Percentiles rank a stretch among this genome's conserved stretches.
Evolutionary conservation across 2,888 invertebrate species (phyloP).

Genomic region (Aspidiotus destructor): DNA sequence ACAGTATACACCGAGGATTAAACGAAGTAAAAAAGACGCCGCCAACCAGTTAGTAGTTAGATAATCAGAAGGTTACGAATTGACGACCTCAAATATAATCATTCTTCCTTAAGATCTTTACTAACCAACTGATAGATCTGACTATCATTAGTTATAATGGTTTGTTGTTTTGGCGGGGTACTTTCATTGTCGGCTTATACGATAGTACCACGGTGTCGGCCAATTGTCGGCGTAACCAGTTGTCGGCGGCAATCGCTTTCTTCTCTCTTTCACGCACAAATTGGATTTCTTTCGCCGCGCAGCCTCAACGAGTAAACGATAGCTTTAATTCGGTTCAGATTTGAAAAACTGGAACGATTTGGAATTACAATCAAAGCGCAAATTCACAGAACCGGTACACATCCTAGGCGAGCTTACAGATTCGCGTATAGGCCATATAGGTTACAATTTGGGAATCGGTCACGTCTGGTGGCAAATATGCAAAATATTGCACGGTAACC

Average conservation of each 20-base stretch:
- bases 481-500: no score
- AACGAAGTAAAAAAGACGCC: constrained; percentile 29
- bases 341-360: constrained; percentile 2
- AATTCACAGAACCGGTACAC: neutral
- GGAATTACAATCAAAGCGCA: neutral
- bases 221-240: constrained; percentile 29
- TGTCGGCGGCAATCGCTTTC: constrained; percentile 30
- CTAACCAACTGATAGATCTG: constrained; percentile 33
- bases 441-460: no score
- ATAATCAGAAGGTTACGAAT: constrained; percentile 32
- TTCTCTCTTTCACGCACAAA: constrained; percentile 32
- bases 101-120: constrained; percentile 33
- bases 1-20: constrained; percentile 14
- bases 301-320: neutral
- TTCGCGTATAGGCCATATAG: no score
- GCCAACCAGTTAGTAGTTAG: constrained; percentile 33
- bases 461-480: no score
- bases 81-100: constrained; percentile 33
- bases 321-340: constrained; percentile 2
- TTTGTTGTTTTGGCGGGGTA: constrained; percentile 34
- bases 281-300: constrained; percentile 27
- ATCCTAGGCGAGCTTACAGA: neutral
- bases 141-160: constrained; percentile 34
- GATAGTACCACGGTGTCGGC: constrained; percentile 21
- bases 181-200: constrained; percentile 30